Evolutionary conservation across 1,140 invertebrate species (phyloP), one percentile per base, ranked within the genome.

Genomic region (Drosophila takahashii): DNA sequence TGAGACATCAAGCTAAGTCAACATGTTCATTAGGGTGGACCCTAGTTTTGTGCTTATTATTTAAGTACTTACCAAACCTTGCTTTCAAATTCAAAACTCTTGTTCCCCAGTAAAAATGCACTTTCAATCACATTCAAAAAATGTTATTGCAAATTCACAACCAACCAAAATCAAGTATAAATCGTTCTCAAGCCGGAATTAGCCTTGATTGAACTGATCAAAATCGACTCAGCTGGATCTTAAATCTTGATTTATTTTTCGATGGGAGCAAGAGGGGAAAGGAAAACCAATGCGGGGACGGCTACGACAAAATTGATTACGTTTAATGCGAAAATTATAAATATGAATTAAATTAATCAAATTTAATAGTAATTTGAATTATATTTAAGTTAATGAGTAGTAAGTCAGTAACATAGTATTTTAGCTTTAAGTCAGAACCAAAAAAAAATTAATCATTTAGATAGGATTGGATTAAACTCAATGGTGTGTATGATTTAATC

Each of bases 361-460:
- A 90, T 90, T 85, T 89, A 90, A 85, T 89, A 89, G 87, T 87
- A 86, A 87, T 83, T 87, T 86, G 65, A 67, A 87, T 87, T 86
- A 89, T 71, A 87, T 81, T 87, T 84, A 89, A 87, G 84, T 90
- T 89, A 90, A 80, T 89, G 85, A 89, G 85, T 89, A 89, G 85
- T 87, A 87, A 89, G 77, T 89, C 81, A 87, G 84, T 87, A 84
- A 83, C 69, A 73, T 81, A 79, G 77, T 84, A 22, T 22, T 22
- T 85, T 85, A 84, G 81, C 74, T 84, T 76, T 71, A 79, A 75
- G 71, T 71, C 67, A 66, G 67, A 87, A 79, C 78, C 57, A 57
- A 69, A 74, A 71, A 70, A 80, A 79, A 79, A 79, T 76, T 64
- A 62, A 54, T 59, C 42, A 59, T 48, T 59, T 59, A 39, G 57